These are phyloP conservation scores for Hirtodrosophila histrioides DNA, from an alignment of 2,888 invertebrate genomes.

Conservation along the genomic window DNA sequence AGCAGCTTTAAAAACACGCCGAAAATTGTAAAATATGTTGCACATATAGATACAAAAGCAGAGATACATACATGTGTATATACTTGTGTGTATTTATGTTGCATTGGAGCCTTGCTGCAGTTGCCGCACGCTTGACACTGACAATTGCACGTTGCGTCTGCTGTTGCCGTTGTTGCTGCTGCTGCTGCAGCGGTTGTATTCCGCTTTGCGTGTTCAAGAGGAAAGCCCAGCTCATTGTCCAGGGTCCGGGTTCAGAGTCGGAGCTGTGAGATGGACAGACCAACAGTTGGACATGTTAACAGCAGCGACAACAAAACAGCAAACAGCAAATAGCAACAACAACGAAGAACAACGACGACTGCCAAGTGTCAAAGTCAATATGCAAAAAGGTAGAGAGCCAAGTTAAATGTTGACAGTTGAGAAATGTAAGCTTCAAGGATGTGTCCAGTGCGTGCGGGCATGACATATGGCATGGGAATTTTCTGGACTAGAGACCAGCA, in stretches of 20 bases:
- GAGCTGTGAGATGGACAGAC: constrained; percentile 13
- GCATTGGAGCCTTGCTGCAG: constrained; percentile 40
- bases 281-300: constrained; percentile 69
- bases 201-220: constrained; percentile 71
- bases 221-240: constrained; percentile 65
- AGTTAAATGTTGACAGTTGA: constrained; percentile 80
- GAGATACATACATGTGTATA: constrained; percentile 5
- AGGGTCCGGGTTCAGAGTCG: constrained; percentile 44
- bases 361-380: constrained; percentile 81
- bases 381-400: constrained; percentile 69
- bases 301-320: constrained; percentile 55
- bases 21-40: constrained; percentile 29
- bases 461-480: constrained; percentile 56
- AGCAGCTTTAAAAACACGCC: constrained; percentile 26
- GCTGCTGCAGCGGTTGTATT: constrained; percentile 16
- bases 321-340: constrained; percentile 11
- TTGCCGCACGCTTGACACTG: constrained; percentile 65
- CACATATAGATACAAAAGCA: constrained; percentile 15
- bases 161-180: too few species aligned
- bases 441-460: constrained; percentile 50
- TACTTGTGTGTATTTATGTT: constrained; percentile 12
- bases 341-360: constrained; percentile 51
- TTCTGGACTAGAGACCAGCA: constrained; percentile 24
- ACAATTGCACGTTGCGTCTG: constrained; percentile 59
- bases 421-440: constrained; percentile 81